Conservation (phyloP, 35 echinoderm and acorn worm genomes). For the Stichopus chloronotus region DNA sequence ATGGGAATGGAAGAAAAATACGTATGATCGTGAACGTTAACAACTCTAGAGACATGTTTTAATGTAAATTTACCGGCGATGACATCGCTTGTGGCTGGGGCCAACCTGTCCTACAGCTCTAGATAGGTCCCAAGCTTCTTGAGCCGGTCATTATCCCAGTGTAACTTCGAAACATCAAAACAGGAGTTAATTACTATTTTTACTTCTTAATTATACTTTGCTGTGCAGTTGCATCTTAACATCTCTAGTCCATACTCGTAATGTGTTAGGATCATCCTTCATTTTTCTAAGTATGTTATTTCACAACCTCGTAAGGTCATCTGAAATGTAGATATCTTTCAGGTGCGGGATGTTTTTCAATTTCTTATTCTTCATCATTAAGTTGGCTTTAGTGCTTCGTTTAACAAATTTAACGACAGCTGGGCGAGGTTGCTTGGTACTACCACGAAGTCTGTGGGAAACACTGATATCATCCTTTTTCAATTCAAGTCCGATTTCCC, state of each 20-base stretch:
- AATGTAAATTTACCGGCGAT: neutral
- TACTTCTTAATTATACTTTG: neutral
- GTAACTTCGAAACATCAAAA: neutral
- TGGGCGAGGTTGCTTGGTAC: neutral
- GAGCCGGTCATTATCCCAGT: conserved; percentile 38
- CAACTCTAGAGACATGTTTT: neutral
- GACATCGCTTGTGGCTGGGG: neutral
- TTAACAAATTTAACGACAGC: conserved; percentile 34
- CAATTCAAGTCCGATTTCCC: neutral
- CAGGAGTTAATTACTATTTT: conserved; percentile 23
- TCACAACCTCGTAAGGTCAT: conserved; percentile 33
- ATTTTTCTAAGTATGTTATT: conserved; percentile 7
- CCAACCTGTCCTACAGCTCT: conserved; percentile 9
- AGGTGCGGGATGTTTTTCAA: neutral
- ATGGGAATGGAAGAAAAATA: neutral
- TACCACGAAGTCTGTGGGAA: conserved; percentile 30
- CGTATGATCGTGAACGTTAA: conserved; percentile 22
- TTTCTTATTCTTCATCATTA: conserved; percentile 13
- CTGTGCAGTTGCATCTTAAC: conserved; percentile 35
- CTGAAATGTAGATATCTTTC: neutral
- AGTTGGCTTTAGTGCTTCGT: neutral
- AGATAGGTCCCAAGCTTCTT: conserved; percentile 15
- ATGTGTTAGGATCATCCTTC: conserved; percentile 30
- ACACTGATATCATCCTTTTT: conserved; percentile 30
- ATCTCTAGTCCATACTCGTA: conserved; percentile 52